These are phyloP conservation scores for Xiphophorus maculatus DNA, from an alignment of 2,113 vertebrate species.

Conservation along the genomic window DNA sequence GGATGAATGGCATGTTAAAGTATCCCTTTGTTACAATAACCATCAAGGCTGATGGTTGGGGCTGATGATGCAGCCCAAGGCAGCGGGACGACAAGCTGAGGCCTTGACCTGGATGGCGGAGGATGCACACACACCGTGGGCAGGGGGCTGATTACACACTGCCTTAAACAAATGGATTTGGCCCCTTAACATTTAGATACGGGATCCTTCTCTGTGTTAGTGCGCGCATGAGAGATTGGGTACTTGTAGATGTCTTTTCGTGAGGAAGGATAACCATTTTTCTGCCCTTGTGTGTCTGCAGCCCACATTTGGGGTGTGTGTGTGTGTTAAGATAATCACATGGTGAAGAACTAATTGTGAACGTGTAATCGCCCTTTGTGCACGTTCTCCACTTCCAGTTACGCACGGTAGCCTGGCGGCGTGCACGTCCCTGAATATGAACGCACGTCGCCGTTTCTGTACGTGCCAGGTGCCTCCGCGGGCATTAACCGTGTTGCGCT, in stretches of 20 bases:
- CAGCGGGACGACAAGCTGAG: slow-evolving; percentile 69
- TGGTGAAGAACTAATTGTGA: slow-evolving; percentile 34
- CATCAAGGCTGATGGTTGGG: slow-evolving; percentile 76
- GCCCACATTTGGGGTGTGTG: slow-evolving; percentile 16
- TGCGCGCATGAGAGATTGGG: slow-evolving; percentile 22
- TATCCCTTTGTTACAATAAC: slow-evolving; percentile 80
- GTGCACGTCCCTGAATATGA: slow-evolving; percentile 19
- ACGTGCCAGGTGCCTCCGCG: slow-evolving; percentile 62
- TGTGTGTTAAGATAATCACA: slow-evolving; percentile 42
- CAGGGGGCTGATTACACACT: slow-evolving; percentile 68
- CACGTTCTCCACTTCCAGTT: slow-evolving; percentile 25
- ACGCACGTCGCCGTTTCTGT: background rate
- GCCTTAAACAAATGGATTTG: slow-evolving; percentile 74
- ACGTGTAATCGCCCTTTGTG: slow-evolving; percentile 31
- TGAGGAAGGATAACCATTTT: slow-evolving; percentile 30
- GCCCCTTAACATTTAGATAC: slow-evolving; percentile 68
- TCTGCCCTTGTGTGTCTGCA: slow-evolving; percentile 22
- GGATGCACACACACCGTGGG: slow-evolving; percentile 60
- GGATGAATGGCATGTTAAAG: slow-evolving; percentile 76
- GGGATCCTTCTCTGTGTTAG: slow-evolving; percentile 25
- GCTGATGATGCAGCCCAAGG: slow-evolving; percentile 77
- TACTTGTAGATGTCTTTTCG: slow-evolving; percentile 32
- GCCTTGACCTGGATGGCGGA: slow-evolving; percentile 71
- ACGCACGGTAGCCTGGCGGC: slow-evolving; percentile 16
- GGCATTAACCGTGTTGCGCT: slow-evolving; percentile 74